Evolutionary conservation across 2,797 vertebrate species (phyloP).

Genomic region (Stomatorhinus walkeri): DNA sequence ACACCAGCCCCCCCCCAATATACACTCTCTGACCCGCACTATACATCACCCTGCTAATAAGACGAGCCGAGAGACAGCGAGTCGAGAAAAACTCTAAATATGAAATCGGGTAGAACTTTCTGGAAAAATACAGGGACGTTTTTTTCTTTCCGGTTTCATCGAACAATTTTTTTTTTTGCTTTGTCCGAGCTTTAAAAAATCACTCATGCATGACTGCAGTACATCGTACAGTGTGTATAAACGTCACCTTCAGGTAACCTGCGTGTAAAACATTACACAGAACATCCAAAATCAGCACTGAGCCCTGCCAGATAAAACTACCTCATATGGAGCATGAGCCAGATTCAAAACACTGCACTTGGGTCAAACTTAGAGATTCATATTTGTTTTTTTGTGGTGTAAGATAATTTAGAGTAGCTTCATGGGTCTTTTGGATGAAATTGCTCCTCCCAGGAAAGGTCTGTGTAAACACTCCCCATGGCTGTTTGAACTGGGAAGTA

Average conservation of each 20-base stretch:
- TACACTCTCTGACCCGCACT: background rate
- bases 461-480: background rate
- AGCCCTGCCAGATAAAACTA: background rate
- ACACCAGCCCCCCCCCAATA: background rate
- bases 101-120: background rate
- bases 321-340: background rate
- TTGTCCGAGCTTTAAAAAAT: background rate
- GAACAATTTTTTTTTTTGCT: background rate
- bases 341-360: background rate
- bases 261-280: background rate
- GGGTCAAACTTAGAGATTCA: background rate
- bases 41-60: background rate
- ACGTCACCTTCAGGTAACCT: background rate
- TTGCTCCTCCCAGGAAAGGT: background rate
- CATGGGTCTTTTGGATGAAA: background rate
- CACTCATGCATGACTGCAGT: background rate
- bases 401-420: background rate
- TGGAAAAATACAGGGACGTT: background rate
- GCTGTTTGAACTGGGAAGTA: background rate
- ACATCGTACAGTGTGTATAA: background rate
- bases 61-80: background rate
- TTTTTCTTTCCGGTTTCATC: background rate
- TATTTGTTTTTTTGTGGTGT: constrained; percentile 5
- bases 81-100: background rate
- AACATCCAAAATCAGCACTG: background rate